Conservation (phyloP, 2,113 vertebrate species). For the Dicentrarchus labrax region DNA sequence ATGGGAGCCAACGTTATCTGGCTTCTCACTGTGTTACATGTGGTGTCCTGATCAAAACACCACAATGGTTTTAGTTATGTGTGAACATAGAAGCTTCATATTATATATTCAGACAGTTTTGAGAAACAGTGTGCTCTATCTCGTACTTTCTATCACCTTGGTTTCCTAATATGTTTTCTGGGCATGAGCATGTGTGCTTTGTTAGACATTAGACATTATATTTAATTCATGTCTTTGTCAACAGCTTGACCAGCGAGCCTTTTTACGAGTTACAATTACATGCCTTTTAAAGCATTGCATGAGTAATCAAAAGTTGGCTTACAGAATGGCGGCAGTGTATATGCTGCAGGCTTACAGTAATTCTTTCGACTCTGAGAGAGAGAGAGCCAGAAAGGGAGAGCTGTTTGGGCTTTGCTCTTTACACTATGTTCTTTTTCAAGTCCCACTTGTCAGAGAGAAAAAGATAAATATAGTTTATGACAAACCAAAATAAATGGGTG, state of each 20-base stretch:
- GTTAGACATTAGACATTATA: slow-evolving; percentile 20
- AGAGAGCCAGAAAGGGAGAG: slow-evolving; percentile 29
- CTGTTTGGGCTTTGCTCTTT: slow-evolving; percentile 74
- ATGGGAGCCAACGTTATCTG: slow-evolving; percentile 17
- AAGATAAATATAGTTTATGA: slow-evolving; percentile 93
- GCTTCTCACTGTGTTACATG: slow-evolving; percentile 12
- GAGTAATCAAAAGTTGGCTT: slow-evolving; percentile 37
- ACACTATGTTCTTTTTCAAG: slow-evolving; percentile 86
- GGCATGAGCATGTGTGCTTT: slow-evolving; percentile 17
- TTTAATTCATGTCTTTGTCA: slow-evolving; percentile 38
- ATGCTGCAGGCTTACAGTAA: slow-evolving; percentile 19
- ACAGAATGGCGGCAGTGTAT: slow-evolving; percentile 18
- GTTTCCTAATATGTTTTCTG: background rate
- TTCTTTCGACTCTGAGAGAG: slow-evolving; percentile 13
- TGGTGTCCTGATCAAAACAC: slow-evolving; percentile 29
- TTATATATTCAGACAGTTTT: slow-evolving; percentile 18
- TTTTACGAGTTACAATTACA: slow-evolving; percentile 36
- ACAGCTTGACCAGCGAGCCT: slow-evolving; percentile 20
- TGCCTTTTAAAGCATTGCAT: slow-evolving; percentile 36
- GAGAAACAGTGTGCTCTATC: background rate
- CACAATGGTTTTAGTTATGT: slow-evolving; percentile 4
- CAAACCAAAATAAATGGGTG: slow-evolving; percentile 93
- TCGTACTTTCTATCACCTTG: background rate
- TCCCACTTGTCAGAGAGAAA: slow-evolving; percentile 88
- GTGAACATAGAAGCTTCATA: slow-evolving; percentile 1